These are phyloP conservation scores for Lapara coniferarum DNA, from an alignment of 2,888 invertebrate species.

Conservation along the genomic window DNA sequence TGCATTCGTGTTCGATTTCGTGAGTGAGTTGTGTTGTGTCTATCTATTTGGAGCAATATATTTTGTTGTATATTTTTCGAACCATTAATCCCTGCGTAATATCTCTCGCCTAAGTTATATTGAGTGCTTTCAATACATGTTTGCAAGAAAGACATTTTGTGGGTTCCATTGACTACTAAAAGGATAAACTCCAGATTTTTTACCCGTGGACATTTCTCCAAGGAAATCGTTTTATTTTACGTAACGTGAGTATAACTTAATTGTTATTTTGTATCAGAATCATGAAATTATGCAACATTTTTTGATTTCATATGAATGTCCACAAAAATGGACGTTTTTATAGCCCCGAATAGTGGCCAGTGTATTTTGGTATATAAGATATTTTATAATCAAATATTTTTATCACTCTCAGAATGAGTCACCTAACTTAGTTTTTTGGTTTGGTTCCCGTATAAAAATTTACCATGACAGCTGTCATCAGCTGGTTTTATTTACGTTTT, in stretches of 20 bases:
- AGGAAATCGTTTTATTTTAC: not conserved
- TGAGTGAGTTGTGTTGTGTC: slow-evolving; percentile 50
- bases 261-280: not conserved
- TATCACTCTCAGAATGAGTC: not conserved
- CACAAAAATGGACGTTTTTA: too few relatives aligned
- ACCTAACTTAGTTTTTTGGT: not conserved
- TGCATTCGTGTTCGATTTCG: slow-evolving; percentile 56
- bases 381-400: not conserved
- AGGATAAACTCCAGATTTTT: slow-evolving; percentile 60
- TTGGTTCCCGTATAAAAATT: slow-evolving; percentile 23
- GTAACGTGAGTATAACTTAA: slow-evolving; percentile 11
- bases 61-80: slow-evolving; percentile 55
- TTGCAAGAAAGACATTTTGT: slow-evolving; percentile 30
- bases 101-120: not conserved
- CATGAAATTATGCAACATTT: not conserved
- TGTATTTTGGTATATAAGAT: not conserved
- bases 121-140: not conserved
- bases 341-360: too few relatives aligned
- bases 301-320: not conserved
- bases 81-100: slow-evolving; percentile 42
- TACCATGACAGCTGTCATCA: slow-evolving; percentile 37
- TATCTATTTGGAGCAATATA: slow-evolving; percentile 46
- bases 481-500: slow-evolving; percentile 24
- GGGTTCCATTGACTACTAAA: slow-evolving; percentile 63
- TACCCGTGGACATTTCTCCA: slow-evolving; percentile 51